Base-by-base conservation (phyloP, 2,888 invertebrate genomes). In the Masnerella sp. region DNA sequence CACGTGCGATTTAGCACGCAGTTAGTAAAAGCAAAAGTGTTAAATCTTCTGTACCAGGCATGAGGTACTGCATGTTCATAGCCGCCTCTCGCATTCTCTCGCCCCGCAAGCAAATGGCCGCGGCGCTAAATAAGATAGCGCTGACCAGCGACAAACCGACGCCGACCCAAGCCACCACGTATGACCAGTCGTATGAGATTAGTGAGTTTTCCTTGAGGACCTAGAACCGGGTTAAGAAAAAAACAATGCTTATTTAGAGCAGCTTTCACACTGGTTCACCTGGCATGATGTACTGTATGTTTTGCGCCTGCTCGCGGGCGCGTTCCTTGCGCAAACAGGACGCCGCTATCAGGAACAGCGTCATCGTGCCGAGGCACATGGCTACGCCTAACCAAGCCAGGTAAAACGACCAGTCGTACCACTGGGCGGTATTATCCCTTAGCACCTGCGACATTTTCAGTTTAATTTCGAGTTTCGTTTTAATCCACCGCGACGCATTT, bases 111-210 rank as follows among this genome's bases (percentile, higher is more conserved):
- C 97, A 97, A 90, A 96, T 94, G 88, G 97, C 96, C 85, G 96
- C 96, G 88, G 96, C 95, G 85, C 96, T 95, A 89, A 97, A 94
- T 89, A 97, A 92, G 88, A 97, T 94, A 89, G 96, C 95, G 84
- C 96, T 94, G 88, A 97, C 90, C 88, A 97, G 91, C 85, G 96
- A 93, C 90, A 96, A 94, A 83, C 94, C 96, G 87, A 97, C 96
- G 89, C 97, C 97, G 89, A 96, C 94, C 97, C 97, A 98, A 88
- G 97, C 96, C 88, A 96, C 93, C 91, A 96, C 94, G 91, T 97
- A 98, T 84, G 97, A 97, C 97, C 97, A 98, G 89, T 96, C 97
- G 90, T 97, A 97, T 90, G 92, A 92, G 86, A 94, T 91, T 90
- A 93, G 92, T 82, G 94, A 92, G 89, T 94, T 93, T 88, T 95